Evolutionary conservation across 2,797 vertebrate species (phyloP), one percentile per base, ranked within the genome.

Genomic region (Diceros bicornis): DNA sequence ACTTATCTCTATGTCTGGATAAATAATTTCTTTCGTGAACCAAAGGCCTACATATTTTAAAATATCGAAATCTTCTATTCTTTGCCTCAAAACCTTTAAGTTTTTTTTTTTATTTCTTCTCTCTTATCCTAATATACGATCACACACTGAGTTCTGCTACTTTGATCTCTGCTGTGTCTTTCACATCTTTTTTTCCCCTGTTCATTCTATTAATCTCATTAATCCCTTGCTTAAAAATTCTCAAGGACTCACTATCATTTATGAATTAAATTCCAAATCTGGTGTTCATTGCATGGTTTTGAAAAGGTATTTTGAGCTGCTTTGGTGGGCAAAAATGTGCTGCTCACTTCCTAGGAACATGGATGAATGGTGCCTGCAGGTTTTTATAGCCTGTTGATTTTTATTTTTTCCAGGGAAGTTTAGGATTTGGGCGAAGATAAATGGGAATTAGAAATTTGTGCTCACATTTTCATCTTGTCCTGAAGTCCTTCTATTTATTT

Each of bases 161-260:
- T 78, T 72, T 57, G 16, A 37, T 87, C 21, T 96, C n/a, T 74
- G 32, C 55, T 85, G 6, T 59, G 8, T 50, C 64, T 62, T 94
- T 50, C 21, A 74, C 13, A 41, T 69, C 82, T 41, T 29, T 81
- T 21, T 29, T 2, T 5, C 0, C 3, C 27, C 32, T 41, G 7
- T 74, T 64, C 21, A 75, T 62, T n/a, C 13, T 85, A 13, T 84
- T 89, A 59, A 79, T 94, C 23, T 13, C 13, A 78, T 71, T 83
- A 93, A 62, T 75, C 11, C 69, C 32, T 78, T 88, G 14, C 74
- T 92, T 84, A 79, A 82, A 95, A 94, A 59, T 84, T 88, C 50
- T 78, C 41, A 88, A 83, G 69, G 25, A 78, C 5, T 71, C 14
- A 27, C 59, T 74, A 7, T 85, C 27, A 77, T 55, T 89, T 77